phyloP scores from a whole-genome alignment of 2,113 vertebrate species.

The Taxidea taxus region DNA sequence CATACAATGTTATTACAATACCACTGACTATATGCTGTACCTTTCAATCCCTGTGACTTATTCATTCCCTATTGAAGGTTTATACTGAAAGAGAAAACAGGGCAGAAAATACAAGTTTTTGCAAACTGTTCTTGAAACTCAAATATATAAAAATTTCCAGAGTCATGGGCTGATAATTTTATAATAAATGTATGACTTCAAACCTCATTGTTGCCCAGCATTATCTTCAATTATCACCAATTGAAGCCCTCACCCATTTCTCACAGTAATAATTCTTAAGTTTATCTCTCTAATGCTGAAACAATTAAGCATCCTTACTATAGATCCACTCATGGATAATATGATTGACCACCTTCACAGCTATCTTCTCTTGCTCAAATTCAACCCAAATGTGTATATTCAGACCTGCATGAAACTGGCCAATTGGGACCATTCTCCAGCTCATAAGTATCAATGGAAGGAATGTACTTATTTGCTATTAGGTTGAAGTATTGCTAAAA shows the following conservation, averaged over 20 bases:
- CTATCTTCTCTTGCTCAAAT: neutral
- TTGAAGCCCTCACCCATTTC: neutral
- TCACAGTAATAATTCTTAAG: neutral
- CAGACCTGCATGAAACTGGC: neutral
- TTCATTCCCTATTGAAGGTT: neutral
- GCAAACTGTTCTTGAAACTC: neutral
- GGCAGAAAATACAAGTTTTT: neutral
- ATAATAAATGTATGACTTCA: conserved; percentile 31
- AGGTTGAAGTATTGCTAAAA: neutral
- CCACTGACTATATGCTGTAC: neutral
- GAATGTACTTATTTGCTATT: neutral
- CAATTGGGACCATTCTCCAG: neutral
- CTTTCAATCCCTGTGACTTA: neutral
- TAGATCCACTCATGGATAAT: neutral
- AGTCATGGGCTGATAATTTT: neutral
- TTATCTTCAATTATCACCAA: neutral
- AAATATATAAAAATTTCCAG: neutral
- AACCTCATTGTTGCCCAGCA: neutral
- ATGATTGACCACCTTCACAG: neutral
- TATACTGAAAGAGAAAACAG: neutral
- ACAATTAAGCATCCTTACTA: neutral
- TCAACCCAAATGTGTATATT: neutral
- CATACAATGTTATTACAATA: neutral
- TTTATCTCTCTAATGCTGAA: neutral
- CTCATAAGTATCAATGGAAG: neutral